Evolutionary conservation across 2,797 vertebrate genomes (phyloP), one percentile per base, ranked within the genome.

Genomic region (Saxicola maurus): DNA sequence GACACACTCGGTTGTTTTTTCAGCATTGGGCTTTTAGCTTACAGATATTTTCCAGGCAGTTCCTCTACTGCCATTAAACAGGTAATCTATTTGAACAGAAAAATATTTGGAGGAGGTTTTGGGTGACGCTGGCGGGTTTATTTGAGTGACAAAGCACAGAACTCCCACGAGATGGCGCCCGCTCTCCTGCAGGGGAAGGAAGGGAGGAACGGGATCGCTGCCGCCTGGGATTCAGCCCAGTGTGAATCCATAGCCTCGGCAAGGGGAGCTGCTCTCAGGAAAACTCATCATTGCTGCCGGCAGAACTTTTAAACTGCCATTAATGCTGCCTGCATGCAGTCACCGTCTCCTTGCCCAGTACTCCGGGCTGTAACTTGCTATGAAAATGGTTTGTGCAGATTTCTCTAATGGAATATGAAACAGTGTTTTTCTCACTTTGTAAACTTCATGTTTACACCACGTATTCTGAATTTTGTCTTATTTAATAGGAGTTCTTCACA

Each of bases 141-240:
- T n/a, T 46, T n/a, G 49, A 11, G 10, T 61, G 74, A 1, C 73
- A 40, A 10, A 49, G 35, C 43, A 1, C 21, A 8, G 33, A 78
- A 45, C 1, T 4, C 9, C 91, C 87, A 87, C 57, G 43, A 87
- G 95, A 84, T 95, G 95, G 96, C 62, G 87, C 10, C 71, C 61
- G 69, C 83, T 91, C 23, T 62, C 90, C 64, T 86, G 86, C 66
- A 40, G 73, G 25, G 27, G 28, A 51, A 28, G 27, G 27, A 49
- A 30, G 46, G 27, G 43, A 49, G 19, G 20, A 31, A 1, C 21
- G 4, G 27, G 7, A 1, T 21, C 33, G 48, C 37, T 56, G 7
- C 76, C 5, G 31, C 7, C 40, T 2, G 20, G 19, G 40, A 3
- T 9, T 5, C 38, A 17, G 43, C 42, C 42, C 33, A 17, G 13